Base-by-base conservation (phyloP, 2,113 vertebrate species). In the Hipposideros armiger region DNA sequence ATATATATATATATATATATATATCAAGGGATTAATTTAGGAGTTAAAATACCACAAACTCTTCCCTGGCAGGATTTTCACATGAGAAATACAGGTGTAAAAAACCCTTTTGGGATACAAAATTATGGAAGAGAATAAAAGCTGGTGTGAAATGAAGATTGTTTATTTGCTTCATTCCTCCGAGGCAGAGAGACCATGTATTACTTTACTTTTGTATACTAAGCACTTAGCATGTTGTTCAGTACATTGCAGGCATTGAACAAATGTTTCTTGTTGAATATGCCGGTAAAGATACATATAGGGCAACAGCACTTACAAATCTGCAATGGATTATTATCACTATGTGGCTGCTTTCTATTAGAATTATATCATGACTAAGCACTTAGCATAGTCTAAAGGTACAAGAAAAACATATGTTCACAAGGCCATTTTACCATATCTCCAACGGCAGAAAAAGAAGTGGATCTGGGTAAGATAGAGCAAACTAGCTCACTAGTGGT, bases 91-190 rank as follows among this genome's bases (percentile, higher is more conserved):
- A 80, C 1, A 50, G n/a, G 16, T 67, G 14, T 28, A 94, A 78
- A 81, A 77, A 20, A 36, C 1, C 6, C 14, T 47, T 81, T 80
- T 60, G 24, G n/a, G 13, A 82, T 66, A 42, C 16, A 86, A 47
- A 87, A 60, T 74, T 54, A 66, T 77, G 32, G 11, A n/a, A 64
- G 16, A 83, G 24, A 87, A 77, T 90, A 64, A 94, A 95, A 87
- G 4, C 24, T 60, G 14, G 26, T 70, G 26, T 47, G 7, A 96
- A 80, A 84, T 84, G 14, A 87, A 82, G 40, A 56, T 40, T 11
- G 3, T 9, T 1, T 81, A 17, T 42, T 74, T 69, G 47, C n/a
- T 92, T 42, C 32, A 14, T 87, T 90, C 22, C 6, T 78, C 20
- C 45, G 64, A 28, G 20, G 13, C 42, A 96, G 17, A 32, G 54